Evolutionary conservation across 2,113 vertebrate genomes (phyloP).

Genomic region (Fulmarus glacialis): DNA sequence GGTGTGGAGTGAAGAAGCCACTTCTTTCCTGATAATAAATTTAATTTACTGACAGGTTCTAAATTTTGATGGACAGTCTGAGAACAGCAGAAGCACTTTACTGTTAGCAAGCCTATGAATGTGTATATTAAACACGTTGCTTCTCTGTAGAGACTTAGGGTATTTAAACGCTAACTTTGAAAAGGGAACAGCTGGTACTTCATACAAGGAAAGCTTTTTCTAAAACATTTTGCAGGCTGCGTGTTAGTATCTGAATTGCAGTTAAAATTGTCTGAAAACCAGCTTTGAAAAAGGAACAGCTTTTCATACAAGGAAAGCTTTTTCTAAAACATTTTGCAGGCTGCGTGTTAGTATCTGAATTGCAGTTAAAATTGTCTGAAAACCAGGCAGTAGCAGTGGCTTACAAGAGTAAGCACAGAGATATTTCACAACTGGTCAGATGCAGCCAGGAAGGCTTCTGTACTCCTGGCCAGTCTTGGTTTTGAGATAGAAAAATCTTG

Average conservation of each 20-base stretch:
- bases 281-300: not conserved
- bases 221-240: not conserved
- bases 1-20: not conserved
- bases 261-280: too few relatives aligned
- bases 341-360: not conserved
- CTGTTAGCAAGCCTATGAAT: not conserved
- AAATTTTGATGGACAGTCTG: not conserved
- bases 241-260: not conserved
- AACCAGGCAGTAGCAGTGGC: not conserved
- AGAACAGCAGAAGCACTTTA: not conserved
- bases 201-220: not conserved
- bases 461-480: not conserved
- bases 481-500: not conserved
- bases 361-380: not conserved
- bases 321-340: not conserved
- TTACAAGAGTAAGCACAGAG: not conserved
- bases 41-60: not conserved
- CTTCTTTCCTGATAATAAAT: not conserved
- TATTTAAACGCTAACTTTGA: not conserved
- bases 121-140: not conserved
- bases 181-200: not conserved
- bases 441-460: not conserved
- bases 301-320: not conserved
- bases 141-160: not conserved
- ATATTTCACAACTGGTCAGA: not conserved